Conservation (phyloP, 2,113 vertebrate species). For the Mobula hypostoma region DNA sequence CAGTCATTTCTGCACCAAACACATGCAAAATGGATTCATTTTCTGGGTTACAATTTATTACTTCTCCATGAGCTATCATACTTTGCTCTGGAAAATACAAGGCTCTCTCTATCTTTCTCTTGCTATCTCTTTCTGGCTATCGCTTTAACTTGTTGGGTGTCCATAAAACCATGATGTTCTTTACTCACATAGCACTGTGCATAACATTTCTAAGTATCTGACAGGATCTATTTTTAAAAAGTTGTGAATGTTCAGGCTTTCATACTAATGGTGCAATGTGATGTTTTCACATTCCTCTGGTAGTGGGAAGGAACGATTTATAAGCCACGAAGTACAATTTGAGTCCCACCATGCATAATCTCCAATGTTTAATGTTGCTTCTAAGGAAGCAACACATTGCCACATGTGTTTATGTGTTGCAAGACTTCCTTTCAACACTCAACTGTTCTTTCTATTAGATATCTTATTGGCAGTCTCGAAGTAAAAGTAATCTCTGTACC, state of each 20-base stretch:
- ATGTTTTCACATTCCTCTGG: background rate
- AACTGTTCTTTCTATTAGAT: background rate
- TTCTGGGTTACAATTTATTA: background rate
- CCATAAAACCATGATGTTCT: background rate
- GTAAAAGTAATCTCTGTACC: background rate
- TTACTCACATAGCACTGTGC: background rate
- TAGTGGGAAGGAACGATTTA: background rate
- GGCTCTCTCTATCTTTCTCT: background rate
- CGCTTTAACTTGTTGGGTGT: too few relatives aligned
- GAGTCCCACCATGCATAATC: background rate
- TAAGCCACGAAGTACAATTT: background rate
- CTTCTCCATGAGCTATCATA: background rate
- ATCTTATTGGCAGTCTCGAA: background rate
- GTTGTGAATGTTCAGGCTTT: background rate
- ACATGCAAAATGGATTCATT: too few relatives aligned
- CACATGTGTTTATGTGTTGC: background rate
- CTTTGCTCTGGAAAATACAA: background rate
- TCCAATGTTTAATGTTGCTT: constrained; percentile 3
- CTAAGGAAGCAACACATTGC: constrained; percentile 5
- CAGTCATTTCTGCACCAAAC: too few relatives aligned
- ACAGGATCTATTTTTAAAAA: background rate
- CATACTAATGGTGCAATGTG: background rate
- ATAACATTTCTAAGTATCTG: background rate
- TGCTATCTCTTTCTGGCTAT: background rate
- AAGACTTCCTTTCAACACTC: constrained; percentile 19